Conservation (phyloP, 2,888 invertebrate genomes). For the Sussaba pulchella region DNA sequence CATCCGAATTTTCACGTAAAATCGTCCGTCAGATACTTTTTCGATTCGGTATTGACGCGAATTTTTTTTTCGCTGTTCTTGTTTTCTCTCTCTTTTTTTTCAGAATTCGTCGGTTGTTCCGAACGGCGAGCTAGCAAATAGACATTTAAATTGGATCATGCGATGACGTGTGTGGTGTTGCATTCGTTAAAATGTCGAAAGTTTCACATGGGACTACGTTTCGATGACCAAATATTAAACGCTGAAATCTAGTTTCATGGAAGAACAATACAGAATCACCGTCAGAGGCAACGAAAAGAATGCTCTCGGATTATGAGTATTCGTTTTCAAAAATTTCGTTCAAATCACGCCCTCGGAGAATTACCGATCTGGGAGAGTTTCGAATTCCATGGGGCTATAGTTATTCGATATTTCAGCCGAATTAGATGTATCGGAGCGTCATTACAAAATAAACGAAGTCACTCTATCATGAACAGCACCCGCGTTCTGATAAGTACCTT, state of each 20-base stretch:
- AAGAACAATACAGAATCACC: not conserved
- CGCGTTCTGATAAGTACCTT: not conserved
- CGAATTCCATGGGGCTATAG: conserved; percentile 1
- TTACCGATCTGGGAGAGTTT: no score
- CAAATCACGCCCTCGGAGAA: not conserved
- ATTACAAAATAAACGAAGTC: not conserved
- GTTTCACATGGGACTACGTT: not conserved
- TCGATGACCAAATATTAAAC: not conserved
- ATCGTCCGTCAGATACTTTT: no score
- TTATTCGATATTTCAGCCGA: not conserved
- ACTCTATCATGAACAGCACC: not conserved
- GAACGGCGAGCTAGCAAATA: not conserved
- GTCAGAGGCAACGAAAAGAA: not conserved
- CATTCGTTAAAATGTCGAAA: not conserved
- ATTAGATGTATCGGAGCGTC: not conserved
- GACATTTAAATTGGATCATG: not conserved
- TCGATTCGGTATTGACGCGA: no score
- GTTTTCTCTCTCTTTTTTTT: no score
- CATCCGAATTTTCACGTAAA: no score
- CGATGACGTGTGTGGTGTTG: not conserved
- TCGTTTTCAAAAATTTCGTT: not conserved
- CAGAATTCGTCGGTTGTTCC: no score
- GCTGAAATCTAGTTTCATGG: not conserved
- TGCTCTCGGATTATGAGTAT: not conserved
- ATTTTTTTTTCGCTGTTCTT: no score